phyloP scores from a whole-genome alignment of 2,888 invertebrate genomes.

The Thymelicus acteon region DNA sequence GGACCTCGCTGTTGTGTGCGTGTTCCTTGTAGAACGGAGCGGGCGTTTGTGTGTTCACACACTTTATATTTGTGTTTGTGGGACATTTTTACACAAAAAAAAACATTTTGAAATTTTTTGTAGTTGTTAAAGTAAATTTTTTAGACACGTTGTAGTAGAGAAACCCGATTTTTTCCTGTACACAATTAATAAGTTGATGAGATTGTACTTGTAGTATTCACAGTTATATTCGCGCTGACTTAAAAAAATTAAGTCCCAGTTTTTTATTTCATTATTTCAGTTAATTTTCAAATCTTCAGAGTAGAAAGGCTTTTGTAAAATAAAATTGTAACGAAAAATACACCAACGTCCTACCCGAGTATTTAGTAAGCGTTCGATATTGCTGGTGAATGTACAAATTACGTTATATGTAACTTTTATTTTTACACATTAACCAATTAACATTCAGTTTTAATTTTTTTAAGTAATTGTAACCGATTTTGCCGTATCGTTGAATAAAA shows the following conservation, averaged over 20 bases:
- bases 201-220: too few relatives aligned
- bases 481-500: slow-evolving; percentile 36
- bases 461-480: slow-evolving; percentile 37
- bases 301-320: too few relatives aligned
- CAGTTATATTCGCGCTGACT: too few relatives aligned
- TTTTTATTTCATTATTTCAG: too few relatives aligned
- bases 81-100: too few relatives aligned
- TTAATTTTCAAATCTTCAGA: too few relatives aligned
- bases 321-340: slow-evolving; percentile 3
- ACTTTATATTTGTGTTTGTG: not conserved
- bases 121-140: too few relatives aligned
- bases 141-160: too few relatives aligned
- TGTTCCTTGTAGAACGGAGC: slow-evolving; percentile 43
- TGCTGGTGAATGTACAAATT: slow-evolving; percentile 52
- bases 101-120: too few relatives aligned
- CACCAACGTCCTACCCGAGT: slow-evolving; percentile 61
- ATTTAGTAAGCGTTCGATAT: slow-evolving; percentile 56
- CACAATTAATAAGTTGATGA: too few relatives aligned
- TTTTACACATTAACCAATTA: slow-evolving; percentile 31
- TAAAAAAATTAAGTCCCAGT: too few relatives aligned
- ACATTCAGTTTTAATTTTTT: slow-evolving; percentile 38
- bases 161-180: too few relatives aligned
- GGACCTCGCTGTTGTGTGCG: slow-evolving; percentile 46
- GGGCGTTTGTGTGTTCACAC: slow-evolving; percentile 48
- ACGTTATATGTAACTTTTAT: slow-evolving; percentile 39